phyloP scores from a whole-genome alignment of 2,888 invertebrate species.

The Penaeus monodon region DNA sequence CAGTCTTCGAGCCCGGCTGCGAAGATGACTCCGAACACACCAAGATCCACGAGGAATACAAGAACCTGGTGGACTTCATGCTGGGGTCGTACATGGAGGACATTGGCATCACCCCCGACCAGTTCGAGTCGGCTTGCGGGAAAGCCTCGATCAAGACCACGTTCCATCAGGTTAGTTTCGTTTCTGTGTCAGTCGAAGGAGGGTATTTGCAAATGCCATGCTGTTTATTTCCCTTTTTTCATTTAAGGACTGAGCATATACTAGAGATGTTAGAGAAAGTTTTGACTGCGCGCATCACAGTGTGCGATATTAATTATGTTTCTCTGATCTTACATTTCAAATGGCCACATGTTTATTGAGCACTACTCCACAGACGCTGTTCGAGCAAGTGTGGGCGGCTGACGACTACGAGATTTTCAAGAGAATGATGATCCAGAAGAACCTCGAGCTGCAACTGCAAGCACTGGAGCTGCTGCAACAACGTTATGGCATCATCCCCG shows the following conservation, averaged over 20 bases:
- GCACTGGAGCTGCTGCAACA: conserved; percentile 87
- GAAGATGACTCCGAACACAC: conserved; percentile 67
- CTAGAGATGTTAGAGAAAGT: no score
- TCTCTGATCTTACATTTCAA: no score
- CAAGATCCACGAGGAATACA: conserved; percentile 83
- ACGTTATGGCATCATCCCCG: conserved; percentile 78
- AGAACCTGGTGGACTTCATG: conserved; percentile 91
- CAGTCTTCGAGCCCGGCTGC: conserved; percentile 88
- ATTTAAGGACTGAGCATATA: no score
- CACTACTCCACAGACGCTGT: conserved; percentile 72
- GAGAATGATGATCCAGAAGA: conserved; percentile 92
- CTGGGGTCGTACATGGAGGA: conserved; percentile 93
- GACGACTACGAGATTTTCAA: conserved; percentile 91
- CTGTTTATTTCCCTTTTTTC: no score
- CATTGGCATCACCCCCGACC: conserved; percentile 87
- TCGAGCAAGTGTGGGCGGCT: conserved; percentile 91
- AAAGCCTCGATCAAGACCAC: conserved; percentile 70
- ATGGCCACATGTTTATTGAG: neutral
- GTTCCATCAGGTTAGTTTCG: conserved; percentile 70
- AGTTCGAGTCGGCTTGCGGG: conserved; percentile 85
- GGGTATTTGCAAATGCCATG: no score
- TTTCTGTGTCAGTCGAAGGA: neutral
- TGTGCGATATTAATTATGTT: no score
- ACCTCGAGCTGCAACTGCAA: conserved; percentile 90
- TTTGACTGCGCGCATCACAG: no score